phyloP scores from a whole-genome alignment of 2,113 vertebrate genomes.

The Nerophis lumbriciformis region DNA sequence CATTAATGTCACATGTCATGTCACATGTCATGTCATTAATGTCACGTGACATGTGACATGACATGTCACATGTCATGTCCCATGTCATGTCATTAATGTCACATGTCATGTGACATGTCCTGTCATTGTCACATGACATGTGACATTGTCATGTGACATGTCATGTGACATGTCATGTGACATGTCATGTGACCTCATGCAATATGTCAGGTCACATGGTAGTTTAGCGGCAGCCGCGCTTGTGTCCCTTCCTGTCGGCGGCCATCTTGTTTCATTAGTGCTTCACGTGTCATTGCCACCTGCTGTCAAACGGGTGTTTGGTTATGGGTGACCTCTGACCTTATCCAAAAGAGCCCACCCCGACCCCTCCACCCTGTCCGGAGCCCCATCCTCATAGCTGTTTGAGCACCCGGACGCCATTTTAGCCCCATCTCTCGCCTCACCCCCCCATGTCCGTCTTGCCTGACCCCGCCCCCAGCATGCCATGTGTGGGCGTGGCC shows the following conservation, averaged over 20 bases:
- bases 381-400: conserved; percentile 21
- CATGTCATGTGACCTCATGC: too few relatives aligned
- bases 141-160: too few relatives aligned
- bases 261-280: not conserved
- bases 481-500: conserved; percentile 62
- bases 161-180: too few relatives aligned
- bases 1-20: too few relatives aligned
- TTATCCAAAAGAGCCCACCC: not conserved
- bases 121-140: too few relatives aligned
- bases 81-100: too few relatives aligned
- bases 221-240: not conserved
- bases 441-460: not conserved
- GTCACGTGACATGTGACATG: too few relatives aligned
- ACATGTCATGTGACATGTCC: too few relatives aligned
- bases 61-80: too few relatives aligned
- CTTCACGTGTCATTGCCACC: not conserved
- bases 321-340: conserved; percentile 11
- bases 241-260: not conserved
- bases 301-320: not conserved
- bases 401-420: conserved; percentile 13
- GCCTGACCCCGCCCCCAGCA: conserved; percentile 38
- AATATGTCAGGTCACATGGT: too few relatives aligned
- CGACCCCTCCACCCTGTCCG: conserved; percentile 4
- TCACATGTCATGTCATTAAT: too few relatives aligned
- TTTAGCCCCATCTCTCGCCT: conserved; percentile 19